These are phyloP conservation scores for silkworm (Bombyx mori) DNA, from an alignment of 1,140 invertebrate species.

Conservation along the genomic window ASM3026992v2 NC_085119.1:15071001-15071500, in stretches of 20 bases:
- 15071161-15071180: slow-evolving; percentile 32
- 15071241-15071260: slow-evolving; percentile 21
- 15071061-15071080: slow-evolving; percentile 22
- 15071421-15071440: no score
- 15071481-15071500: no score
- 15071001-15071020: slow-evolving; percentile 25
- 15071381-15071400: neutral
- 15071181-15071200: slow-evolving; percentile 34
- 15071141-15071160: slow-evolving; percentile 38
- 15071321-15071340: slow-evolving; percentile 21
- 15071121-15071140: slow-evolving; percentile 40
- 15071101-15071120: slow-evolving; percentile 35
- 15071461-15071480: no score
- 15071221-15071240: slow-evolving; percentile 20
- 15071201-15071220: slow-evolving; percentile 29
- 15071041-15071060: no score
- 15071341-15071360: slow-evolving; percentile 12
- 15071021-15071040: no score
- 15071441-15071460: no score
- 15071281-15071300: neutral
- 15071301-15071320: slow-evolving; percentile 4
- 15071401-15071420: no score
- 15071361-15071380: no score
- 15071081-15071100: slow-evolving; percentile 41
- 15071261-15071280: slow-evolving; percentile 11